Percentiles rank a stretch among this genome's conserved stretches.
These are phyloP conservation scores for Nothocercus julius DNA, from an alignment of 2,113 vertebrate genomes.

Conservation along the genomic window DNA sequence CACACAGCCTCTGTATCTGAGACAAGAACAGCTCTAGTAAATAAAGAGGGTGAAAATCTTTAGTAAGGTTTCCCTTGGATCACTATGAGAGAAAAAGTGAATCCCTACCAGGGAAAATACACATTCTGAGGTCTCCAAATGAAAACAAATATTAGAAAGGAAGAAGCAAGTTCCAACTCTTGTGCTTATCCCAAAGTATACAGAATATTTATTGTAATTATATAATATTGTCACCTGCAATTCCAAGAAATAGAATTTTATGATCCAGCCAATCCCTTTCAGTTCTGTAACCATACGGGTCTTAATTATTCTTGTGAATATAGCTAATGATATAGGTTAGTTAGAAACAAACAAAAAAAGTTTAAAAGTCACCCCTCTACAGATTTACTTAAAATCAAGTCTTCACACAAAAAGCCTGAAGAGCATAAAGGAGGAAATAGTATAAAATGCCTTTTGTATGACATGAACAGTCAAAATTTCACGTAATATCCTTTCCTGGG, in stretches of 20 bases:
- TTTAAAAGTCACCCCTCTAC: not conserved
- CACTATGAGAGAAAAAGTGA: no score
- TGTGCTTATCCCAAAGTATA: not conserved
- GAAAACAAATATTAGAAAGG: not conserved
- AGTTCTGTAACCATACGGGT: not conserved
- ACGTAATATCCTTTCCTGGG: not conserved
- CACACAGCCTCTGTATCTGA: no score
- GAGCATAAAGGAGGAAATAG: not conserved
- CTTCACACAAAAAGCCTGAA: constrained; percentile 28
- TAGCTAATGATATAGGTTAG: not conserved
- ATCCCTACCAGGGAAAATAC: no score
- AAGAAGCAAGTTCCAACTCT: not conserved
- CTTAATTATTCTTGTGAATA: constrained; percentile 37
- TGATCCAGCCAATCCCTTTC: not conserved
- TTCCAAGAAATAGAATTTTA: not conserved
- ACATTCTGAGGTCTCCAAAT: no score
- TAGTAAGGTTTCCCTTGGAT: no score
- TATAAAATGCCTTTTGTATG: not conserved
- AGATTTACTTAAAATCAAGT: constrained; percentile 27
- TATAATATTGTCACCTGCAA: not conserved
- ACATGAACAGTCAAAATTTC: not conserved
- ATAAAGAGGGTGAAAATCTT: no score
- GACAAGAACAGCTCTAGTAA: no score
- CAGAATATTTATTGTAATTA: not conserved
- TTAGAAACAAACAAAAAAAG: not conserved